Evolutionary conservation across 64 coral and sea anemone genomes (phyloP).

Genomic region (Stichodactyla helianthus): DNA sequence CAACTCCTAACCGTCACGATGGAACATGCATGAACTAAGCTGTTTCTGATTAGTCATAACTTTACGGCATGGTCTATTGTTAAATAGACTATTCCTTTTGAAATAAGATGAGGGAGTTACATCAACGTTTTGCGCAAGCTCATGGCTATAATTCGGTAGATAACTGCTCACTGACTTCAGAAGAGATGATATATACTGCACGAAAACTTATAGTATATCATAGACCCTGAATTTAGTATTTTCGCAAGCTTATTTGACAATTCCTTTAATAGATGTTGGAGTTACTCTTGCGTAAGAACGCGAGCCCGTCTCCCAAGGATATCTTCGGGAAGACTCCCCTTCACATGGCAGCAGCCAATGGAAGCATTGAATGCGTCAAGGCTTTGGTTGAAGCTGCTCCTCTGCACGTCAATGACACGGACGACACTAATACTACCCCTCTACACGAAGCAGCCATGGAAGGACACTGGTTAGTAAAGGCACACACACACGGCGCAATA

Average conservation of each 20-base stretch:
- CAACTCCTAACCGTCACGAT: no score
- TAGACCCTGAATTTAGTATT: not conserved
- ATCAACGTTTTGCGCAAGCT: no score
- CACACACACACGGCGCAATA: not conserved
- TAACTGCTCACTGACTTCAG: no score
- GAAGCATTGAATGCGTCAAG: conserved; percentile 48
- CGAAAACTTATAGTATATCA: no score
- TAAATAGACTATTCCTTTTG: no score
- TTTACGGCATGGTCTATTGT: no score
- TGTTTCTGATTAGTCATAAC: no score
- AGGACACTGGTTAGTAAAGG: conserved; percentile 33
- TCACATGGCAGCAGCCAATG: conserved; percentile 48
- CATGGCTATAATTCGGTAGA: no score
- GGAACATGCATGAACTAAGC: no score
- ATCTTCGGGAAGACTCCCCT: conserved; percentile 62
- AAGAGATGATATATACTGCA: no score
- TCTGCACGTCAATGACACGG: conserved; percentile 52
- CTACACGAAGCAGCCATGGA: conserved; percentile 52
- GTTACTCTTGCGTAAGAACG: not conserved
- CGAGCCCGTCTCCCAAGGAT: conserved; percentile 20
- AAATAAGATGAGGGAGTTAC: no score
- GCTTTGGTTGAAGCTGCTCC: conserved; percentile 33
- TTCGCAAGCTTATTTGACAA: not conserved
- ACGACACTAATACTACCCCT: conserved; percentile 63
- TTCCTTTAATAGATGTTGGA: not conserved